These are phyloP conservation scores for Chaetops frenatus DNA, from an alignment of 2,113 vertebrate species.

Conservation along the genomic window DNA sequence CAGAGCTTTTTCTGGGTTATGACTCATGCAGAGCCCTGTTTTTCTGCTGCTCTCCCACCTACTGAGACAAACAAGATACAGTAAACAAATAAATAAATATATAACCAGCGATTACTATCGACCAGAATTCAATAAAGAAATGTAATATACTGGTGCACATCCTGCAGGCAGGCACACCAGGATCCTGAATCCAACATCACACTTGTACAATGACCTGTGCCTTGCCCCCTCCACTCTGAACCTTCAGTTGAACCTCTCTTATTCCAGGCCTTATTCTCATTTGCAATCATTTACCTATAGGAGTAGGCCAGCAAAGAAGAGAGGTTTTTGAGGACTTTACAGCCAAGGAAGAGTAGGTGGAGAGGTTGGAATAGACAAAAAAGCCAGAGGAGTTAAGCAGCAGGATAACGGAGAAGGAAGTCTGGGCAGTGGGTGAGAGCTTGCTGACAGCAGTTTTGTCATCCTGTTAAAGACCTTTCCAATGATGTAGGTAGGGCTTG, in stretches of 20 bases:
- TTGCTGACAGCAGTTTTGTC: not conserved
- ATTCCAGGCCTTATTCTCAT: not conserved
- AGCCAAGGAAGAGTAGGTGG: not conserved
- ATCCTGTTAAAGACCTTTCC: not conserved
- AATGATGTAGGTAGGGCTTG: not conserved
- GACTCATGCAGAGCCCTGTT: conserved; percentile 20
- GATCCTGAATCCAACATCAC: not conserved
- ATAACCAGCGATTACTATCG: not conserved
- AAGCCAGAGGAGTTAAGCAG: not conserved
- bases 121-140: not conserved
- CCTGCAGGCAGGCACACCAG: not conserved
- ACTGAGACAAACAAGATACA: not conserved
- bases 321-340: not conserved
- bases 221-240: not conserved
- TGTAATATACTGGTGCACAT: not conserved
- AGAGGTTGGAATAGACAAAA: not conserved
- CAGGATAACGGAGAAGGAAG: not conserved
- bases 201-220: not conserved
- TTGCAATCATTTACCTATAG: not conserved
- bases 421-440: not conserved
- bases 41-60: not conserved
- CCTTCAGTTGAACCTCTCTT: not conserved
- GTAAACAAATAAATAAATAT: not conserved
- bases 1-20: conserved; percentile 24
- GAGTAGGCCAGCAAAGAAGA: not conserved